Base-by-base conservation (phyloP, 2,797 vertebrate genomes). In the Takifugu rubripes region DNA sequence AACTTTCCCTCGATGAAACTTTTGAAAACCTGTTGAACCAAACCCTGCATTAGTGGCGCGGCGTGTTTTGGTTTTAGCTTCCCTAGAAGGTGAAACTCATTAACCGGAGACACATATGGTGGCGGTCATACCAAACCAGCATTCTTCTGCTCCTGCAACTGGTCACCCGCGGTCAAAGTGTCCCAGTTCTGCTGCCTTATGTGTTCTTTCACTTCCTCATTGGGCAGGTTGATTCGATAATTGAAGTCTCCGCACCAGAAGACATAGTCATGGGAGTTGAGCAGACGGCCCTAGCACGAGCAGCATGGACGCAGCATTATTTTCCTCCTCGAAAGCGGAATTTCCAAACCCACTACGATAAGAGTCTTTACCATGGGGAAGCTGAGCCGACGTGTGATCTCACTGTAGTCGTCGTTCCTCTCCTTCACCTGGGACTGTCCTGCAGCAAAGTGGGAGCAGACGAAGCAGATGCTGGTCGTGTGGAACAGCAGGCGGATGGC, bases 161-260 rank as follows among this genome's bases (percentile, higher is more conserved):
- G 97, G 86, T 99, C 97, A 59, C 95, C 96, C n/a, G 93, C 89
- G 25, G 93, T 93, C 80, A 99, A 91, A 24, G 93, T 78, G 29
- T 97, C 97, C 95, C 94, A 98, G 76, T 93, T 96, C 87, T 98
- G 94, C 61, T 96, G 96, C 62, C 83, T 91, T 86, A 98, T 96
- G 14, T 97, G 88, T 0, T 99, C 97, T 72, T 99, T 99, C 6
- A 99, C 97, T 76, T 99, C 97, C 68, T 99, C 97, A 26, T 98
- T 98, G 52, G 96, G 94, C 63, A 96, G 83, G 81, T 79, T 94
- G 60, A 99, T 98, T 17, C 97, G 92, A 79, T 99, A 99, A 84
- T 99, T 99, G 66, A 99, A 99, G 84, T 99, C 97, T 17, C 96
- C 97, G 54, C 97, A 99, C 97, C 97, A 99, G 85, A 99, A 99